phyloP scores from a whole-genome alignment of 2,797 vertebrate genomes.

The Danionella dracula region DNA sequence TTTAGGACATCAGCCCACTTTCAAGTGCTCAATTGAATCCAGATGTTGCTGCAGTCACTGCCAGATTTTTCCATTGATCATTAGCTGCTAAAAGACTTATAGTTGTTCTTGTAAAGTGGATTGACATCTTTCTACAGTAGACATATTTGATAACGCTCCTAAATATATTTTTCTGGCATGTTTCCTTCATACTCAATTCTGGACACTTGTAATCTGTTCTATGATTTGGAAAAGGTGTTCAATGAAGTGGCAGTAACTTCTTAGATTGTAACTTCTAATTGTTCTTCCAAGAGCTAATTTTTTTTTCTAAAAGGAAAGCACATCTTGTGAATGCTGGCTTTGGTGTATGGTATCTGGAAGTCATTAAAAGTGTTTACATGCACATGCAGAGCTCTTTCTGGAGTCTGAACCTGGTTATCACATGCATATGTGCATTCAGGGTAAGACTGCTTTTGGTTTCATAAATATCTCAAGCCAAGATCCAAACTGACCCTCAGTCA shows the following conservation, averaged over 20 bases:
- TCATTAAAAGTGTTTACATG: slow-evolving; percentile 1
- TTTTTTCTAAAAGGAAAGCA: background rate
- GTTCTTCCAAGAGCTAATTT: too few relatives aligned
- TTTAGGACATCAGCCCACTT: background rate
- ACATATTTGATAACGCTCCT: background rate
- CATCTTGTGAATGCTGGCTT: background rate
- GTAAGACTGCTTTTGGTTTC: background rate
- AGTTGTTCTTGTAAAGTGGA: background rate
- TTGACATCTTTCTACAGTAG: background rate
- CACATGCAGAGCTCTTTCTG: background rate
- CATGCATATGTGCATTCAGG: background rate
- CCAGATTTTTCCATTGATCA: slow-evolving; percentile 7
- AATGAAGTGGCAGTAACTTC: slow-evolving; percentile 2
- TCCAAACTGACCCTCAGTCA: background rate
- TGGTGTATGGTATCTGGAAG: background rate
- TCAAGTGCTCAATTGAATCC: background rate
- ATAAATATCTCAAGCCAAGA: background rate
- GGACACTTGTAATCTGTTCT: background rate
- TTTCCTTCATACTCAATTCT: background rate
- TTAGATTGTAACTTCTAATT: background rate
- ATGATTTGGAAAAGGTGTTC: background rate
- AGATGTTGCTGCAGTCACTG: slow-evolving; percentile 3
- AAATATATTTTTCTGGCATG: background rate
- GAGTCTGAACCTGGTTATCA: background rate
- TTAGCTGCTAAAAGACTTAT: background rate